Evolutionary conservation across 2,797 vertebrate genomes (phyloP).

Genomic region (Anisognathus igniventris): DNA sequence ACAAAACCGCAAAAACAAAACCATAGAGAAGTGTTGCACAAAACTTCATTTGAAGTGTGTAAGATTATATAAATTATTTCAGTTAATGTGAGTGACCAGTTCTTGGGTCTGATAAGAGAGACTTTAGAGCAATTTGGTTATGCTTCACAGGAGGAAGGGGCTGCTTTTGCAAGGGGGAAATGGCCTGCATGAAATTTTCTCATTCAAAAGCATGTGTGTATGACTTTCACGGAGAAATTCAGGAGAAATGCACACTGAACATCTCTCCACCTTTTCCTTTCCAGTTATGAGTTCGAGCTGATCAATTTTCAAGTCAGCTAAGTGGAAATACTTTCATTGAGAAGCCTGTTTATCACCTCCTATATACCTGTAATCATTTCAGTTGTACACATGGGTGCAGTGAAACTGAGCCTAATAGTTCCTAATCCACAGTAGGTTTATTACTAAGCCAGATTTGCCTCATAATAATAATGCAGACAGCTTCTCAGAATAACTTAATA

Average conservation of each 20-base stretch:
- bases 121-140: background rate
- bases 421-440: background rate
- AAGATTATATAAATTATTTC: background rate
- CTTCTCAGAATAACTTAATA: background rate
- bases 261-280: background rate
- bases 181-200: background rate
- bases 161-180: background rate
- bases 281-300: fast-evolving
- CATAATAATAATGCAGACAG: background rate
- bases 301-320: background rate
- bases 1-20: fast-evolving
- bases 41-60: background rate
- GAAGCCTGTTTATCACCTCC: background rate
- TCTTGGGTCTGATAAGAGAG: background rate
- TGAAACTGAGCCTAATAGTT: background rate
- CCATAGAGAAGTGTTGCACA: background rate
- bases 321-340: background rate
- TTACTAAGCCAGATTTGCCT: background rate
- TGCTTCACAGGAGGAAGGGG: background rate
- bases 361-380: background rate
- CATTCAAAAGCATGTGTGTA: fast-evolving
- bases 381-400: background rate
- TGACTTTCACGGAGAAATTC: background rate
- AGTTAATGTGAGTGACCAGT: background rate
- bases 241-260: background rate